phyloP scores from a whole-genome alignment of 2,113 vertebrate species.

The Dolichallabes microphthalmus region DNA sequence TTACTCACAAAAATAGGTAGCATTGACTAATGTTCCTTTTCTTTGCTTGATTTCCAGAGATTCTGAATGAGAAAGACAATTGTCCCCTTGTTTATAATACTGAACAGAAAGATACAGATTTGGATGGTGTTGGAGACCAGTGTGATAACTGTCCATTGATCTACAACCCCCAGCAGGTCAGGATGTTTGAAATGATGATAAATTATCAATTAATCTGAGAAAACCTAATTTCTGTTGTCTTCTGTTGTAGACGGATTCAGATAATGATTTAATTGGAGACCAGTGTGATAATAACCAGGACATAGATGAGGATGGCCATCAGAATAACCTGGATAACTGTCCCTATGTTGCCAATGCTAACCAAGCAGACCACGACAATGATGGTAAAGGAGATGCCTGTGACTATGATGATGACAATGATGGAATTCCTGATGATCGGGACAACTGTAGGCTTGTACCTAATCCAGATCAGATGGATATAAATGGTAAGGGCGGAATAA shows the following conservation, averaged over 20 bases:
- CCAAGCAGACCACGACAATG: slow-evolving; percentile 92
- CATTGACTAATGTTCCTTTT: slow-evolving; percentile 3
- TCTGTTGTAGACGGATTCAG: slow-evolving; percentile 77
- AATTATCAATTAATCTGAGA: background rate
- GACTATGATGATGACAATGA: slow-evolving; percentile 95
- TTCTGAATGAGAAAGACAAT: slow-evolving; percentile 92
- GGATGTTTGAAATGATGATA: background rate
- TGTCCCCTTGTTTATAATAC: slow-evolving; percentile 94
- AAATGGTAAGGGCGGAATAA: slow-evolving; percentile 73
- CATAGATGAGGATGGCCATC: slow-evolving; percentile 93
- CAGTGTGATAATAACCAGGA: slow-evolving; percentile 91
- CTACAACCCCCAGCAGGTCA: slow-evolving; percentile 91
- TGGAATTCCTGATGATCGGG: slow-evolving; percentile 88
- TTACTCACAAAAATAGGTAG: background rate
- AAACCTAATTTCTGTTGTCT: background rate
- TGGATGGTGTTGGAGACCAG: slow-evolving; percentile 92
- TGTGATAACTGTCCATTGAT: slow-evolving; percentile 95
- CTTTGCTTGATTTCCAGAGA: slow-evolving; percentile 68
- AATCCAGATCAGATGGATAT: slow-evolving; percentile 86
- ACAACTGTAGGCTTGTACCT: slow-evolving; percentile 90
- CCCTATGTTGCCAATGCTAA: slow-evolving; percentile 91
- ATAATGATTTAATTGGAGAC: slow-evolving; percentile 93
- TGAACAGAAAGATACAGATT: slow-evolving; percentile 90
- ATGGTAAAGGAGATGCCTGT: slow-evolving; percentile 89
- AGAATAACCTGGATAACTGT: slow-evolving; percentile 96